A percentile compares a stretch with the other conserved stretches of the same genome.
Evolutionary conservation across 2,888 invertebrate genomes (phyloP).

Genomic region (Bimastos eiseni): DNA sequence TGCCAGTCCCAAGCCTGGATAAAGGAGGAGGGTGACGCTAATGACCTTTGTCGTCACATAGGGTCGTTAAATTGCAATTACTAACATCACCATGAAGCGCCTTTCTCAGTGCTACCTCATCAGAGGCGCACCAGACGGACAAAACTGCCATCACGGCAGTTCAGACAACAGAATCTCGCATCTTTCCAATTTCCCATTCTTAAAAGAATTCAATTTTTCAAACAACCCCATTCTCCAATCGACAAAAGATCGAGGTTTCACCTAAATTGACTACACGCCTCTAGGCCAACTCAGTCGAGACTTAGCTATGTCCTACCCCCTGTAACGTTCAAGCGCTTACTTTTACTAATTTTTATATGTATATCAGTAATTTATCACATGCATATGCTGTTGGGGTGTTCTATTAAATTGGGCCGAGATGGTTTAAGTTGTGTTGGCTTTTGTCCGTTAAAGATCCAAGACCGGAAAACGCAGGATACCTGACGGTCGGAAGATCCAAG

Average conservation of each 20-base stretch:
- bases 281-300: background rate
- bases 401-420: background rate
- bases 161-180: background rate
- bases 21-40: too few species aligned
- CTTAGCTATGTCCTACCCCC: background rate
- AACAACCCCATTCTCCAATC: too few species aligned
- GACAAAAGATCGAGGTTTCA: too few species aligned
- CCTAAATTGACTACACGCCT: too few species aligned
- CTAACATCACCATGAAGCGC: background rate
- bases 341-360: background rate
- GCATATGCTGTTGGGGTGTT: background rate
- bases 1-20: too few species aligned
- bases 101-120: too few species aligned
- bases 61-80: too few species aligned
- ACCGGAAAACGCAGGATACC: background rate
- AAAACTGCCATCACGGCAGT: background rate
- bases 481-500: background rate
- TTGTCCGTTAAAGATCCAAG: background rate
- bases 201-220: background rate
- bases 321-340: background rate
- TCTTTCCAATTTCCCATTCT: background rate
- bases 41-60: too few species aligned
- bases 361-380: background rate
- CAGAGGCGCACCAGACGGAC: too few species aligned
- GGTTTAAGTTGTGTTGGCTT: background rate